Base-by-base conservation (phyloP, 2,888 invertebrate genomes). In the Polymixis lichenea region DNA sequence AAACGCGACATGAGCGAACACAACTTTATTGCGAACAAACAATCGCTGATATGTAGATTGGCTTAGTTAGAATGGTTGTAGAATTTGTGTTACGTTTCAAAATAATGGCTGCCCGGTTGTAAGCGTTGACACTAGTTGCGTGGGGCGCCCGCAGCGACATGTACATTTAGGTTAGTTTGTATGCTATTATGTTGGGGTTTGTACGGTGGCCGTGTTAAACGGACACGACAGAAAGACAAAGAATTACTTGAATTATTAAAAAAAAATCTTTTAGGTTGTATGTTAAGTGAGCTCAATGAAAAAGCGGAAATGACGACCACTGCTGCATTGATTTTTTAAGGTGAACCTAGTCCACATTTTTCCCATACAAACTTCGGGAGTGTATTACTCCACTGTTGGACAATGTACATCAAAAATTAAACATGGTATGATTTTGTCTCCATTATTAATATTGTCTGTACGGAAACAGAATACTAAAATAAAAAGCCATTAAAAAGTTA, bases 1-100 rank as follows among this genome's bases (percentile, higher is more conserved):
- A 91, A 84, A 89, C 85, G 82, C 85, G 87, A 85, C 87, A 87
- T 80, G 84, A 85, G 78, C 78, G 71, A 75, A 76, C 73, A 84
- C 80, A 84, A 82, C 58, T 85, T 86, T 84, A 86, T 86, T 84
- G 83, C 38, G 78, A 81, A 80, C 84, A 84, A 86, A 88, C 82
- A 86, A 75, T 80, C 61, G 68, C 56, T 82, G 86, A 80, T 84
- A 84, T 86, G 79, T 72, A 82, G 66, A 85, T 85, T 85, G 79
- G 78, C 76, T 83, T 87, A 79, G 89, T 87, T 87, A 80, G 66
- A 62, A 74, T 46, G 56, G 62, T 72, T 22, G 49, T 62, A 61
- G 46, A 75, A 77, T 87, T 87, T 82, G 77, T 80, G 75, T 78
- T 81, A 64, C 69, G 38, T 87, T 87, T 73, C 56, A 46, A 87